Evolutionary conservation across 1,140 invertebrate genomes (phyloP).

Genomic region (Myzus persicae): DNA sequence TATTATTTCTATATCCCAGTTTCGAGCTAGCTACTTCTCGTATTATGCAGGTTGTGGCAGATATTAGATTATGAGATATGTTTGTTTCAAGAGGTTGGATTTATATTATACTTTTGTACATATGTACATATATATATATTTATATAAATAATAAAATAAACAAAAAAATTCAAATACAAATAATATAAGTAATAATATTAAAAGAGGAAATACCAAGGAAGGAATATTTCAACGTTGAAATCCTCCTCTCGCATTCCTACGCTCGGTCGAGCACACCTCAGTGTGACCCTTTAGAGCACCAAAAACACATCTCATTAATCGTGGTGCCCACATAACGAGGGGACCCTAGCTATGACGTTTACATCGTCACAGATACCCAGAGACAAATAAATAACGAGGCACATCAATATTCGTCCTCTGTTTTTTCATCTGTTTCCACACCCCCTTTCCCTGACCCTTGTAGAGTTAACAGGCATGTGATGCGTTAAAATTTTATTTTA

Average conservation of each 20-base stretch:
- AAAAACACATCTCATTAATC: slow-evolving; percentile 52
- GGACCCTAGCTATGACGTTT: slow-evolving; percentile 38
- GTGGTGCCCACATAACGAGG: slow-evolving; percentile 46
- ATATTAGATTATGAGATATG: not conserved
- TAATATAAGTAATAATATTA: slow-evolving; percentile 11
- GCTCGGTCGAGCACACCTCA: slow-evolving; percentile 24
- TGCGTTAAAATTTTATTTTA: not conserved
- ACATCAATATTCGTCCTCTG: slow-evolving; percentile 37
- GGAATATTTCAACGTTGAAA: slow-evolving; percentile 46
- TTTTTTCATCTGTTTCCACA: not conserved
- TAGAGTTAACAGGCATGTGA: not conserved
- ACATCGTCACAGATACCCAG: slow-evolving; percentile 38
- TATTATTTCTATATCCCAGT: not conserved
- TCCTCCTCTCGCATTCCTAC: not conserved
- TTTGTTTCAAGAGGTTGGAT: not conserved
- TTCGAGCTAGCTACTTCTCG: not conserved
- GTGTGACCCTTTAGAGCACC: slow-evolving; percentile 24
- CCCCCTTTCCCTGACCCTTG: not conserved
- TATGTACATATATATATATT: not conserved
- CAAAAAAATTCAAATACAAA: not conserved
- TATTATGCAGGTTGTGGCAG: not conserved
- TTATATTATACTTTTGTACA: not conserved
- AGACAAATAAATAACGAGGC: slow-evolving; percentile 46
- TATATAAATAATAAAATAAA: not conserved
- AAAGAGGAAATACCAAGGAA: not conserved